phyloP scores from a whole-genome alignment of 2,797 vertebrate species.

The Cottoperca gobio region DNA sequence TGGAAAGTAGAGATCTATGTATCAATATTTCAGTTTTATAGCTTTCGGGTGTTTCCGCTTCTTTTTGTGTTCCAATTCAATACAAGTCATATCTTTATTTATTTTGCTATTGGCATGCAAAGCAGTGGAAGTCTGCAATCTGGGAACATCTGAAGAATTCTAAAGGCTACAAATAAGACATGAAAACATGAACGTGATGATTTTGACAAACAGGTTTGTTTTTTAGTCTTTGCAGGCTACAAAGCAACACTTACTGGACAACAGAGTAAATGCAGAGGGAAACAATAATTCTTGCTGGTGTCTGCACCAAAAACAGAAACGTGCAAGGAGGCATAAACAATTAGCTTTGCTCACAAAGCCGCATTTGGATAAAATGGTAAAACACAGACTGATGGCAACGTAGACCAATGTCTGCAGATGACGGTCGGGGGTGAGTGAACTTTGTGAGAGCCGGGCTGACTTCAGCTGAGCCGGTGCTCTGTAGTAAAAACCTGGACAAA shows the following conservation, averaged over 20 bases:
- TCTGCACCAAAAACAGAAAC: conserved; percentile 29
- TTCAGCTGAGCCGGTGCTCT: conserved; percentile 13
- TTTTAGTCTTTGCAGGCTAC: conserved; percentile 18
- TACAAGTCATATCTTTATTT: not conserved
- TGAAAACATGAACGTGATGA: conserved; percentile 12
- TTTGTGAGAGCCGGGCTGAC: conserved; percentile 13
- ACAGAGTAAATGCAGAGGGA: conserved; percentile 28
- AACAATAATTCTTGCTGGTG: conserved; percentile 5
- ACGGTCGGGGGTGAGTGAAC: conserved; percentile 20
- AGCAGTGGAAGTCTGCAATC: not conserved
- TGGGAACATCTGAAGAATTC: not conserved
- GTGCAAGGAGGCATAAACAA: conserved; percentile 22
- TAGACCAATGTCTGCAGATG: conserved; percentile 37
- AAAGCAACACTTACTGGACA: conserved; percentile 15
- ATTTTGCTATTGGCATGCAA: not conserved
- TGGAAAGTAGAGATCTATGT: not conserved
- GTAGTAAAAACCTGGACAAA: conserved; percentile 32
- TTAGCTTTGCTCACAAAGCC: conserved; percentile 9
- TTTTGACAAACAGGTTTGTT: not conserved
- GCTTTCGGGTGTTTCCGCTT: not conserved
- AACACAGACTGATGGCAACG: conserved; percentile 29
- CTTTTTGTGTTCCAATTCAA: not conserved
- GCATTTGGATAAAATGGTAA: conserved; percentile 15
- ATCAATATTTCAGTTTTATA: not conserved
- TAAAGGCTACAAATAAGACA: not conserved